Conservation (phyloP, 2,113 vertebrate species). For the Hassar affinis region DNA sequence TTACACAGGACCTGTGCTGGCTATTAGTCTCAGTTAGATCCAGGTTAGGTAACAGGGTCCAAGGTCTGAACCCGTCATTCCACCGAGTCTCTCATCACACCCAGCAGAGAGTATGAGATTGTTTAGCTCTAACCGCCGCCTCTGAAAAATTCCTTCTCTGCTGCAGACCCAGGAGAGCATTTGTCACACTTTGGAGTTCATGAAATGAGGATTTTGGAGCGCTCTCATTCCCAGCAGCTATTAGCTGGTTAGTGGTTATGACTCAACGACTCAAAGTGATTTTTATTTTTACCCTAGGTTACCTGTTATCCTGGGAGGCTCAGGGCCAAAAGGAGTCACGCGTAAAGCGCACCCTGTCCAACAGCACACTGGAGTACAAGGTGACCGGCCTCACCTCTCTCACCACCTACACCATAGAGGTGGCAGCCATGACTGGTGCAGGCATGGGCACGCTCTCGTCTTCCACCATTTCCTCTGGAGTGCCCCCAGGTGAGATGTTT, state of each 20-base stretch:
- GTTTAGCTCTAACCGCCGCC: constrained; percentile 42
- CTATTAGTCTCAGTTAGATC: constrained; percentile 75
- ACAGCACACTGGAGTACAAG: constrained; percentile 83
- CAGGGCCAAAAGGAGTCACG: constrained; percentile 77
- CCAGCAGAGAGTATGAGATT: constrained; percentile 50
- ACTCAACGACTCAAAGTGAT: constrained; percentile 9
- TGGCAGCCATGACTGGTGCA: constrained; percentile 79
- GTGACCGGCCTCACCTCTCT: constrained; percentile 86
- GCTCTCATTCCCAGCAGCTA: constrained; percentile 2
- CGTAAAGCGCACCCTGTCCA: constrained; percentile 72
- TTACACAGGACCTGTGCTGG: constrained; percentile 73
- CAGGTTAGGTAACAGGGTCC: constrained; percentile 48
- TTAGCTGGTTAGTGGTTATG: constrained; percentile 2
- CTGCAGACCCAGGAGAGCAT: not conserved
- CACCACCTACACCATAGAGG: constrained; percentile 87
- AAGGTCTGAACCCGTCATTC: constrained; percentile 52
- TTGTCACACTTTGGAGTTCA: constrained; percentile 32
- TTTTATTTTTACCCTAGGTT: constrained; percentile 70
- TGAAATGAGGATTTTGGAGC: constrained; percentile 3
- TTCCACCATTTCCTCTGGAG: constrained; percentile 91
- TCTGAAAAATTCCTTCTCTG: constrained; percentile 2
- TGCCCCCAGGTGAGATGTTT: constrained; percentile 85
- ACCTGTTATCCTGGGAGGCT: constrained; percentile 87
- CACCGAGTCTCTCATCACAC: constrained; percentile 49
- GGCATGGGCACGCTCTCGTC: constrained; percentile 79